Conservation (phyloP, 2,888 invertebrate genomes). For the Oligia latruncula region DNA sequence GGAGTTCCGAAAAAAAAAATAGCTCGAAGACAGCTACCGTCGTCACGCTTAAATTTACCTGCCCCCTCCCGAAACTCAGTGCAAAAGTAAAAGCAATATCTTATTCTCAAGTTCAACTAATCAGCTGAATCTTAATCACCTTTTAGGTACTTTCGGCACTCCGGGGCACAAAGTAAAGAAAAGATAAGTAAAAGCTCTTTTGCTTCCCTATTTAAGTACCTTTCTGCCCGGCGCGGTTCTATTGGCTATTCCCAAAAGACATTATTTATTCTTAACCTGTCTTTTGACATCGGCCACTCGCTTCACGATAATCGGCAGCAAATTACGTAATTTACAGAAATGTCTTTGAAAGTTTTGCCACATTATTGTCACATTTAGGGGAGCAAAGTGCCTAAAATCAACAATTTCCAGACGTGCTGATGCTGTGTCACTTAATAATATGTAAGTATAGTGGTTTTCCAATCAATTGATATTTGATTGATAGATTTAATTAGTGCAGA, state of each 20-base stretch:
- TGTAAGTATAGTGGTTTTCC: neutral
- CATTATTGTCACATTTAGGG: neutral
- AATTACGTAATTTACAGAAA: slow-evolving; percentile 50
- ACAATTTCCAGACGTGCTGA: neutral
- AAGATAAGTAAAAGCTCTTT: slow-evolving; percentile 72
- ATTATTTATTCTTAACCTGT: slow-evolving; percentile 72
- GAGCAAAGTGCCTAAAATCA: neutral
- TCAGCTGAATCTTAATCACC: slow-evolving; percentile 79
- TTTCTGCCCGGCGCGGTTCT: slow-evolving; percentile 63
- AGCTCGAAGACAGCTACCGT: slow-evolving; percentile 56
- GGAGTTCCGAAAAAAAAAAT: slow-evolving; percentile 53
- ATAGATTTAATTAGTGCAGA: neutral
- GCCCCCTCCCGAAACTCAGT: slow-evolving; percentile 44
- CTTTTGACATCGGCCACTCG: slow-evolving; percentile 64
- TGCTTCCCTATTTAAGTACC: slow-evolving; percentile 68
- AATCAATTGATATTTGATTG: neutral
- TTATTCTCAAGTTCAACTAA: slow-evolving; percentile 75
- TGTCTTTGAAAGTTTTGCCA: slow-evolving; percentile 17
- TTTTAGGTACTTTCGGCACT: slow-evolving; percentile 71
- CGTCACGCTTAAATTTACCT: slow-evolving; percentile 59
- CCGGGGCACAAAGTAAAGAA: slow-evolving; percentile 71
- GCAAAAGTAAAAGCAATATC: slow-evolving; percentile 72
- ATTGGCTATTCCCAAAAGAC: slow-evolving; percentile 69
- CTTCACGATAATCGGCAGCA: slow-evolving; percentile 52
- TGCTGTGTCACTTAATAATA: neutral